Percentiles rank a stretch among this genome's conserved stretches.
Conservation (phyloP, 1,140 invertebrate species). For the Drosophila paulistorum region DNA sequence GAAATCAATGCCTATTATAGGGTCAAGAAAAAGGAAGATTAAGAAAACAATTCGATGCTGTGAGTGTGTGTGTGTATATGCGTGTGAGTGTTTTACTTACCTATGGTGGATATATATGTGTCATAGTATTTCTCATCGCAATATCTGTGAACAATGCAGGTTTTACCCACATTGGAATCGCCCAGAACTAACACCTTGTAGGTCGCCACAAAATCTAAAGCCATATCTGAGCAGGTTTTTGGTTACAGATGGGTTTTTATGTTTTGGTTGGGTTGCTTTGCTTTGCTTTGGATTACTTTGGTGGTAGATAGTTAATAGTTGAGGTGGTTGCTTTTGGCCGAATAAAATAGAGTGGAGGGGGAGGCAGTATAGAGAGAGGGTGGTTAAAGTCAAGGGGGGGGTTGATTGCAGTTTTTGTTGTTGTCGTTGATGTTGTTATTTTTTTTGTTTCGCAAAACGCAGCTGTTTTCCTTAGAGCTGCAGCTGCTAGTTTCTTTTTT, state of each 20-base stretch:
- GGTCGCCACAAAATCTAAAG: conserved; percentile 91
- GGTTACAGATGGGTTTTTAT: conserved; percentile 69
- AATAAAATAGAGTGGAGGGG: conserved; percentile 27
- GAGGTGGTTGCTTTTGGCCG: conserved; percentile 50
- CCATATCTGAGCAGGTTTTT: conserved; percentile 84
- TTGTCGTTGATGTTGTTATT: conserved; percentile 29
- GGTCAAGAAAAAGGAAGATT: conserved; percentile 23
- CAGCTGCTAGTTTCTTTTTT: conserved; percentile 47
- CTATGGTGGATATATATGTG: conserved; percentile 95
- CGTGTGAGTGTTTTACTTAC: conserved; percentile 84
- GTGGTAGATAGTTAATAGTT: conserved; percentile 49
- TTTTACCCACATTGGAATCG: conserved; percentile 96
- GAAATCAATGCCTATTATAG: conserved; percentile 91
- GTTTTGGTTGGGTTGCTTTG: conserved; percentile 28
- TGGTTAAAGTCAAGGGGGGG: conserved; percentile 21
- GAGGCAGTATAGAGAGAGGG: conserved; percentile 29
- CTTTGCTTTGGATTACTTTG: conserved; percentile 12
- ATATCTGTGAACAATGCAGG: conserved; percentile 95
- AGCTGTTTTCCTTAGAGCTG: conserved; percentile 57
- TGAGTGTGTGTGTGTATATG: background rate
- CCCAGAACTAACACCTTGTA: conserved; percentile 94
- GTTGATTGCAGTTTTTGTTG: conserved; percentile 63
- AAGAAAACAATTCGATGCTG: background rate
- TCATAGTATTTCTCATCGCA: conserved; percentile 95
- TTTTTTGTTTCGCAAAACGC: conserved; percentile 64